Evolutionary conservation across 2,797 vertebrate species (phyloP), one percentile per base, ranked within the genome.

Genomic region (Salmo trutta): DNA sequence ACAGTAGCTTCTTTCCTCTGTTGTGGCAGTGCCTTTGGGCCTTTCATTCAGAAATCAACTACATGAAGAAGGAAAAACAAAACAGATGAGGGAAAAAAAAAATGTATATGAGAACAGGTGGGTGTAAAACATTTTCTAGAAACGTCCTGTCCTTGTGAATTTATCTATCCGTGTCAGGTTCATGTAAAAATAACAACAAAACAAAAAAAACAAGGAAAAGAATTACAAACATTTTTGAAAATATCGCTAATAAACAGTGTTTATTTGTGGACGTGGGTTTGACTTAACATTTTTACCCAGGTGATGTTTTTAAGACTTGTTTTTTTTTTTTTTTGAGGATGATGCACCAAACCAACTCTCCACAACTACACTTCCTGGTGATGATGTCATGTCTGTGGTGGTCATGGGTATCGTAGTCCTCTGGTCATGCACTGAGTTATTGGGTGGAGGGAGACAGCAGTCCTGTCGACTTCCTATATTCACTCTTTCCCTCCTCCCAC

Each of bases 11-110:
- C 93, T 92, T 66, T 73, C 81, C 93, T 90, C 89, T 92, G 94
- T 94, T 93, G 95, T 95, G 97, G 96, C 97, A 95, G 95, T 95
- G 95, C 95, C 95, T 95, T 94, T 90, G 84, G 94, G 94, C 94
- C 92, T 86, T 91, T 90, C 90, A 89, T 91, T 90, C 90, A 90
- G 88, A 89, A 89, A 88, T 75, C 82, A 89, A 90, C 82, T 91
- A 81, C 77, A 81, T 79, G 86, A 74, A 78, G 64, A 69, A 52
- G 77, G 78, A 52, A 71, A 88, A 66, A 65, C 74, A 52, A 79
- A 77, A 72, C 54, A 75, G 74, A 5, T 33, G 75, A 24, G 24
- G 24, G 75, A 52, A 68, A 87, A 66, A 59, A 77, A 41, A 79
- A 77, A 81, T 79, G 86, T 91, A 81, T 77, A 81, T 79, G 86